Conservation (phyloP, 2,797 vertebrate genomes). For the Acropternis orthonyx region DNA sequence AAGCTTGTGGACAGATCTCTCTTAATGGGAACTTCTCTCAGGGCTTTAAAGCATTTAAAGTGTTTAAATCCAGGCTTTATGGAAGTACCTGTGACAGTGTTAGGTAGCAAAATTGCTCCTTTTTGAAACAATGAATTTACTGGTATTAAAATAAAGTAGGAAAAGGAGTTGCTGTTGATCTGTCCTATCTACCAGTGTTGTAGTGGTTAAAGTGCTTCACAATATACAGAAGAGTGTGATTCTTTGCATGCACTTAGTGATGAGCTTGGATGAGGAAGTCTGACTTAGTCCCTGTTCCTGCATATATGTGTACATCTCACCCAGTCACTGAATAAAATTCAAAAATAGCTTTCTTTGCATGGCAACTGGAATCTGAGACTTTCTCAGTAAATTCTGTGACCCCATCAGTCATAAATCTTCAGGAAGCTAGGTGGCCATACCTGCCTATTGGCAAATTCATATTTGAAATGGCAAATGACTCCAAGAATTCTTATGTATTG, state of each 20-base stretch:
- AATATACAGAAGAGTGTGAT: neutral
- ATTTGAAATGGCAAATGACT: neutral
- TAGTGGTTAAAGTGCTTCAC: neutral
- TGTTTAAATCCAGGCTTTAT: neutral
- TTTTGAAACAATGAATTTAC: neutral
- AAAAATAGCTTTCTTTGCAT: neutral
- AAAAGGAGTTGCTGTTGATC: neutral
- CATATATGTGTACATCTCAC: neutral
- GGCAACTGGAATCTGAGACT: neutral
- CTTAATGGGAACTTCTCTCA: neutral
- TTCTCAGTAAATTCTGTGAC: neutral
- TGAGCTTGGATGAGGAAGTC: slow-evolving; percentile 4
- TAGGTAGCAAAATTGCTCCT: neutral
- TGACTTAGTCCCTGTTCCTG: neutral
- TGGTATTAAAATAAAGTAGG: neutral
- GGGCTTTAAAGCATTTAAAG: no score
- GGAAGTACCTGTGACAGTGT: neutral
- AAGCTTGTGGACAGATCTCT: neutral
- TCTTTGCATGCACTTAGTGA: neutral
- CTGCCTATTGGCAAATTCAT: neutral
- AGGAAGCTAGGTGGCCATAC: rapidly evolving
- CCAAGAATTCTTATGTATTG: neutral
- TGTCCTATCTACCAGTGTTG: neutral
- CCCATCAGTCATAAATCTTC: neutral
- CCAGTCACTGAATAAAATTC: neutral